A percentile compares a stretch with the other conserved stretches of the same genome.
Conservation (phyloP, 2,113 vertebrate genomes). For the Peromyscus polionotus region DNA sequence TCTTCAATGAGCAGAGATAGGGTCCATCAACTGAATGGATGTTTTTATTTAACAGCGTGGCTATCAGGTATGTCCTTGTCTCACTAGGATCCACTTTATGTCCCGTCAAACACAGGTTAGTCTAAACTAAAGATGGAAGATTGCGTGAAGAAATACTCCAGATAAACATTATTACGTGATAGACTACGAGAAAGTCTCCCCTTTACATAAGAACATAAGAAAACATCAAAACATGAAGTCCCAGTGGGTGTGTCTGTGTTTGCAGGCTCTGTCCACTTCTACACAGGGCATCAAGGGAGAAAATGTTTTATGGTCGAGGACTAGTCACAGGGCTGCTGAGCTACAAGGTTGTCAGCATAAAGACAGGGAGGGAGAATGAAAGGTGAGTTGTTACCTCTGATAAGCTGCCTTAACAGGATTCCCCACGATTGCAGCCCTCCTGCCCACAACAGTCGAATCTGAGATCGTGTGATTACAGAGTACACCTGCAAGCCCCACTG, state of each 20-base stretch:
- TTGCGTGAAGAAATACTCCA: rapidly evolving
- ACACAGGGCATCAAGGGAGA: not conserved
- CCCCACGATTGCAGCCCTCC: constrained; percentile 55
- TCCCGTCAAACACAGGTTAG: not conserved
- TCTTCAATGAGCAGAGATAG: constrained; percentile 33
- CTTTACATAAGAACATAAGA: not conserved
- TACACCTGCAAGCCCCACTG: constrained; percentile 82
- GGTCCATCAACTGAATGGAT: not conserved
- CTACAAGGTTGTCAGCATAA: constrained; percentile 67
- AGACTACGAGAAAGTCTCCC: rapidly evolving
- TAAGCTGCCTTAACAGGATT: constrained; percentile 78
- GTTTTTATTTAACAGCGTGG: rapidly evolving
- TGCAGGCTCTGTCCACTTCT: not conserved
- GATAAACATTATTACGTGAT: too few species aligned
- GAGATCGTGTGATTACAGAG: constrained; percentile 70
- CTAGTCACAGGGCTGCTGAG: constrained; percentile 51
- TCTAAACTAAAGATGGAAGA: not conserved
- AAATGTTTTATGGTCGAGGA: constrained; percentile 14
- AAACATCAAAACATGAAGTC: not conserved
- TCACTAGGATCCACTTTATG: rapidly evolving
- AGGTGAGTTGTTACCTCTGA: constrained; percentile 79
- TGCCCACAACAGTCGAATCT: constrained; percentile 40
- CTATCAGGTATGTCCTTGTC: rapidly evolving
- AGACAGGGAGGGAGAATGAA: constrained; percentile 73
- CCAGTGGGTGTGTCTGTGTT: not conserved